Evolutionary conservation across 1,140 invertebrate species (phyloP).

Genomic region (Brachionus paranguensis): DNA sequence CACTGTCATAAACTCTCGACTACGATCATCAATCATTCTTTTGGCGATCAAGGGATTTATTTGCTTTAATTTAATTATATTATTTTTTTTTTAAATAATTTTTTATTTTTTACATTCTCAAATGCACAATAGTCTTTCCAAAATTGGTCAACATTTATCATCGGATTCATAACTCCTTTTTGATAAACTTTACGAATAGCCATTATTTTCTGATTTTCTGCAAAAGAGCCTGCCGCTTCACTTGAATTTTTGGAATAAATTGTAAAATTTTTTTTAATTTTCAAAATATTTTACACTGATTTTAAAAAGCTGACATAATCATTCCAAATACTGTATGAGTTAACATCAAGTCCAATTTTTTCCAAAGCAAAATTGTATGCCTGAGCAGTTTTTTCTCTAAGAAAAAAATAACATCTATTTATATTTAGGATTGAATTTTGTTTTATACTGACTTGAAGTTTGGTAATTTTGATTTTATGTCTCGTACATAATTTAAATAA

Average conservation of each 20-base stretch:
- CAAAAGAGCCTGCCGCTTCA: slow-evolving; percentile 93
- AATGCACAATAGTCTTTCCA: slow-evolving; percentile 78
- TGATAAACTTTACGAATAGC: slow-evolving; percentile 93
- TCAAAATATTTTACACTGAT: slow-evolving; percentile 63
- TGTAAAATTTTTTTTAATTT: background rate
- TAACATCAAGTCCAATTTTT: slow-evolving; percentile 95
- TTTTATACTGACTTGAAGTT: slow-evolving; percentile 58
- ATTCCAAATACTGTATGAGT: slow-evolving; percentile 90
- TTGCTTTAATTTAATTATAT: background rate
- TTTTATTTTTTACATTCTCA: slow-evolving; percentile 22
- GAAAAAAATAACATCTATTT: background rate
- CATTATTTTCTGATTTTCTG: slow-evolving; percentile 97
- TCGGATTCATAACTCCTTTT: slow-evolving; percentile 87
- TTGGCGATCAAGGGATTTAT: slow-evolving; percentile 95
- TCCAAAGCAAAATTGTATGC: slow-evolving; percentile 98
- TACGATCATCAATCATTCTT: slow-evolving; percentile 81
- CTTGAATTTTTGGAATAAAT: slow-evolving; percentile 45
- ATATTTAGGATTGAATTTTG: background rate
- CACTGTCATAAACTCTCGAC: slow-evolving; percentile 94
- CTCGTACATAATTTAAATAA: slow-evolving; percentile 94
- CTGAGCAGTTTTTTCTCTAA: slow-evolving; percentile 96
- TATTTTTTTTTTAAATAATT: too few species aligned
- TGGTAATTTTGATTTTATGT: slow-evolving; percentile 74
- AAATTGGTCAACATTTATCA: slow-evolving; percentile 90
- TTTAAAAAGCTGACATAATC: slow-evolving; percentile 98